A percentile compares a stretch with the other conserved stretches of the same genome.
These are phyloP conservation scores for Operophtera brumata DNA, from an alignment of 2,888 invertebrate species.

Conservation along the genomic window DNA sequence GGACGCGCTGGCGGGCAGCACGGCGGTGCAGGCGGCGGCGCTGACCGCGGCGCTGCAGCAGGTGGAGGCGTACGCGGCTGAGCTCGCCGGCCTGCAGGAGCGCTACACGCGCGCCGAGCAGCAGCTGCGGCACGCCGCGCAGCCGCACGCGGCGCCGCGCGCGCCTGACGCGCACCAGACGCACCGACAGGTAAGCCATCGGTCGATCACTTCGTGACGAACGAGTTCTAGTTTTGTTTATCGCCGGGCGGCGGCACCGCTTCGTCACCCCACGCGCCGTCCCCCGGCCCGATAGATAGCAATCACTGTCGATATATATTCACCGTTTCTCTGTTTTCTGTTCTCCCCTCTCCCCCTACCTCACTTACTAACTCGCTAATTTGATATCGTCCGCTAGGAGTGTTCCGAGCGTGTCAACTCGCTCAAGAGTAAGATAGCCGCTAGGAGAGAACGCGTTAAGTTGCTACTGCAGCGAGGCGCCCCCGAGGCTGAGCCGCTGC, in stretches of 20 bases:
- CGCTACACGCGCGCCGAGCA: constrained; percentile 94
- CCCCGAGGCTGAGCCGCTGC: constrained; percentile 88
- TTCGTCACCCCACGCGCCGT: constrained; percentile 45
- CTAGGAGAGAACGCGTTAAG: constrained; percentile 93
- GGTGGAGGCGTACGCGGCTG: constrained; percentile 92
- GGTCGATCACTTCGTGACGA: too few relatives aligned
- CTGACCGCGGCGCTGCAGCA: constrained; percentile 90
- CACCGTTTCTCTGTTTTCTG: constrained; percentile 66
- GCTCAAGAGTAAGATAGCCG: constrained; percentile 92
- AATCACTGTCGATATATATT: constrained; percentile 57
- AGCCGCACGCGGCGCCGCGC: constrained; percentile 90
- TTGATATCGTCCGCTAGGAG: constrained; percentile 83
- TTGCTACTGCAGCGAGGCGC: constrained; percentile 92
- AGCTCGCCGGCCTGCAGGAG: constrained; percentile 91
- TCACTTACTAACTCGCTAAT: constrained; percentile 64
- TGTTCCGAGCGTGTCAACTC: constrained; percentile 92
- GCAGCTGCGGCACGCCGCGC: constrained; percentile 89
- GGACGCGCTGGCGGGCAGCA: constrained; percentile 82
- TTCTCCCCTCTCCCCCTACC: constrained; percentile 62
- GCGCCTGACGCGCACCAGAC: constrained; percentile 90
- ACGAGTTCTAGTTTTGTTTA: not conserved
- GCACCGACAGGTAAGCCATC: constrained; percentile 92
- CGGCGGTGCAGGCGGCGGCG: constrained; percentile 83
- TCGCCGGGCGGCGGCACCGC: constrained; percentile 46
- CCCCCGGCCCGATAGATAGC: constrained; percentile 34